Base-by-base conservation (phyloP, 2,113 vertebrate species). In the Centropus unirufus region DNA sequence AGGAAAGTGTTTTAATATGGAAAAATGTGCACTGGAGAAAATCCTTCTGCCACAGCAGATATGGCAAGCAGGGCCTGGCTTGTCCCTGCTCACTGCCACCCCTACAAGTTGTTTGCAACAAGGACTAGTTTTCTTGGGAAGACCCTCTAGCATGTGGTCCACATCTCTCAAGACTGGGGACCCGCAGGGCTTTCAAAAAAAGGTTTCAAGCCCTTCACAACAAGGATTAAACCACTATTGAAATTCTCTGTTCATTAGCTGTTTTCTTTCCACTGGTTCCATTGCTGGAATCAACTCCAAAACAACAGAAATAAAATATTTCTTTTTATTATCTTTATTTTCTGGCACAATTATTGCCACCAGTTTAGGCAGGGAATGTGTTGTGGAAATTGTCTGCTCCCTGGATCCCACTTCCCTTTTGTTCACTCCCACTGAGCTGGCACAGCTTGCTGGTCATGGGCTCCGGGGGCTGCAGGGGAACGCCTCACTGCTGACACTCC, bases 301-400 rank as follows among this genome's bases (percentile, higher is more conserved):
- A 84, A 82, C 26, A 83, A 83, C 88, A 93, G 79, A 95, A 92
- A 91, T 90, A 6, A 68, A 93, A 81, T 57, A 74, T 32, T 47
- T 29, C 5, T 83, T 90, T 87, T 66, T 40, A 29, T 90, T 83
- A 46, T 70, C 86, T 74, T 86, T 44, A n/a, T 90, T 95, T 94
- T 82, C 73, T 96, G 93, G 93, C 82, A 86, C 27, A 83, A 17
- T 34, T 47, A 40, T 83, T 7, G 6, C 63, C 36, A 88, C 23
- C 0, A 13, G 20, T 73, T 94, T 64, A 77, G 52, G 42, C 95
- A 90, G 61, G 32, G 84, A 94, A 75, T 30, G 42, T 70, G 46
- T 85, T 93, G 91, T 95, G 81, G 89, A 95, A 95, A 92, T 72
- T 87, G 82, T 55, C 64, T 81, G 42, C 72, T 96, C 83, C 59